A percentile compares a stretch with the other conserved stretches of the same genome.
Conservation (phyloP, 2,888 invertebrate species). For the Caenorhabditis sp. region DNA sequence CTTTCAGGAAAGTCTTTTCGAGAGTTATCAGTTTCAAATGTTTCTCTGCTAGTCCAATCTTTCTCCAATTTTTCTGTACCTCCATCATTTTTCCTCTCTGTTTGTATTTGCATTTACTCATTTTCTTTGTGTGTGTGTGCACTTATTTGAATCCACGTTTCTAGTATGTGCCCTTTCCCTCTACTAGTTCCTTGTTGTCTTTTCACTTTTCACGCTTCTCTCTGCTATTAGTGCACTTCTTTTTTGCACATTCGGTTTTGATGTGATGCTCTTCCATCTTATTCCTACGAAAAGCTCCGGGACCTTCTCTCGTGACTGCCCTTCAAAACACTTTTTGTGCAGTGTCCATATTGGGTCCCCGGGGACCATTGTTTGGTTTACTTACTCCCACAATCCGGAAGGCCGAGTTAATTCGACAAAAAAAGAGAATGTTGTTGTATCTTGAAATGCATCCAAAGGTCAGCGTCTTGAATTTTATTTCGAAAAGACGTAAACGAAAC, state of each 20-base stretch:
- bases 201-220: slow-evolving; percentile 25
- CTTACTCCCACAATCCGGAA: slow-evolving; percentile 18
- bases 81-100: slow-evolving; percentile 11
- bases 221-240: slow-evolving; percentile 50
- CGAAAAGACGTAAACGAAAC: slow-evolving; percentile 19
- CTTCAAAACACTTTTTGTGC: slow-evolving; percentile 58
- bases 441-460: slow-evolving; percentile 4
- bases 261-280: slow-evolving; percentile 28
- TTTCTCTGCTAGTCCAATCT: slow-evolving; percentile 28
- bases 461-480: slow-evolving; percentile 11
- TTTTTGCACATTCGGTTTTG: slow-evolving; percentile 37
- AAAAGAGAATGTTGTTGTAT: slow-evolving; percentile 5
- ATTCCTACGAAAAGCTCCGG: slow-evolving; percentile 35
- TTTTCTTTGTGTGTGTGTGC: slow-evolving; percentile 46
- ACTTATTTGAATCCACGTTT: slow-evolving; percentile 56
- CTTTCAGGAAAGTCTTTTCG: background rate
- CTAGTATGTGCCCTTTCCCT: slow-evolving; percentile 26
- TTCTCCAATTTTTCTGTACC: slow-evolving; percentile 9
- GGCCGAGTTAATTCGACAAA: slow-evolving; percentile 22
- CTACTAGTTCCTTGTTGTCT: slow-evolving; percentile 42
- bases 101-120: slow-evolving; percentile 60
- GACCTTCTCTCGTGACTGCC: slow-evolving; percentile 51
- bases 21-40: slow-evolving; percentile 25
- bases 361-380: slow-evolving; percentile 49
- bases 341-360: slow-evolving; percentile 49